These are phyloP conservation scores for Kryphioiulus occultus DNA, from an alignment of 2,888 invertebrate genomes.

Conservation along the genomic window DNA sequence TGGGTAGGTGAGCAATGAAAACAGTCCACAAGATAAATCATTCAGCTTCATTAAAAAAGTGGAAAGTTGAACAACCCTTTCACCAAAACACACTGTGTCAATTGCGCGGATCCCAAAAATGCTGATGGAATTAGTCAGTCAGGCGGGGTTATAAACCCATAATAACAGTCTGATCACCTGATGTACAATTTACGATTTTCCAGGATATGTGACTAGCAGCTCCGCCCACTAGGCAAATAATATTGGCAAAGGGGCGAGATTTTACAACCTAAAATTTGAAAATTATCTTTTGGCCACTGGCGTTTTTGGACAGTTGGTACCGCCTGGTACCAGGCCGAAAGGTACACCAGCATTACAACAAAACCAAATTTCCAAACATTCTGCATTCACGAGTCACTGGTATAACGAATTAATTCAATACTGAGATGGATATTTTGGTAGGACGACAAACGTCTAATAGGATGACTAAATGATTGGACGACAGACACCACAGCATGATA, in stretches of 20 bases:
- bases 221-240: background rate
- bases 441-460: too few species aligned
- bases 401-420: too few species aligned
- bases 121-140: background rate
- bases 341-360: background rate
- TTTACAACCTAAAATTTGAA: background rate
- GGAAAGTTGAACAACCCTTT: slow-evolving; percentile 10
- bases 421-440: too few species aligned
- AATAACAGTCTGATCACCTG: background rate
- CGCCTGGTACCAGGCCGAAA: background rate
- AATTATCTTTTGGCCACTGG: slow-evolving; percentile 24
- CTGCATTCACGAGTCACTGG: background rate
- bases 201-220: background rate
- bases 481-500: background rate
- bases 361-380: background rate
- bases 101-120: background rate
- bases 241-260: background rate
- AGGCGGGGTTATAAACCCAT: background rate
- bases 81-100: background rate
- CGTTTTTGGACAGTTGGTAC: slow-evolving; percentile 17
- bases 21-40: background rate
- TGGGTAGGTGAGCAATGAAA: slow-evolving; percentile 10
- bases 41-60: background rate
- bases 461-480: background rate
- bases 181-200: background rate